Base-by-base conservation (phyloP, 2,113 vertebrate species). In the Butorides virescens region DNA sequence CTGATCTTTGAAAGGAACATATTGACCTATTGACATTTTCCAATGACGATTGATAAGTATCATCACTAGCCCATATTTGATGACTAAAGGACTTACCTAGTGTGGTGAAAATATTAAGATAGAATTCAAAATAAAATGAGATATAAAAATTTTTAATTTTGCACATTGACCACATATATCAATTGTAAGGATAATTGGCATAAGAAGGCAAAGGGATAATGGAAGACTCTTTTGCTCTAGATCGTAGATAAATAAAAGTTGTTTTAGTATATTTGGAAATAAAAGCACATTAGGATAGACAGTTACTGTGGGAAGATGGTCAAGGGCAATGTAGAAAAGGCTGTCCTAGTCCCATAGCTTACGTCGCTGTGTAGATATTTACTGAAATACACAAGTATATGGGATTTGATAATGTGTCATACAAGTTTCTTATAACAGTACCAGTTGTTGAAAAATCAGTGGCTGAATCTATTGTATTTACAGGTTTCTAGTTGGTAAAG, bases 401-500 rank as follows among this genome's bases (percentile, higher is more conserved):
- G 30, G n/a, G 20, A 78, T 93, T 94, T 95, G n/a, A 23, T 83
- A 55, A 79, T 92, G 37, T 92, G 37, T 88, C 66, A 32, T 72
- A 26, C 25, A 58, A 87, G 9, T 86, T 95, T 90, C n/a, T 84
- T 79, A 2, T 83, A 73, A 79, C 20, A 61, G 32, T 92, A 73
- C 27, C 46, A 49, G 77, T 86, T 95, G 37, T 73, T 80, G 84
- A 83, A 86, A 92, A 92, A 78, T 66, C 65, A 81, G 52, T 85
- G 67, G 92, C 86, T 97, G 86, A 95, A 70, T 91, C 10, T 92
- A 34, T 96, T 96, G 59, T 95, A 52, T 97, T 98, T 92, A 4
- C 97, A 99, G 99, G 97, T 98, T 99, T 86, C 93, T 98, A 42
- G 76, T 99, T 32, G 98, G 98, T 95, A 98, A 98, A 36, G 99